phyloP scores from a whole-genome alignment of 1,140 invertebrate species.

The Armadillidium nasatum region DNA sequence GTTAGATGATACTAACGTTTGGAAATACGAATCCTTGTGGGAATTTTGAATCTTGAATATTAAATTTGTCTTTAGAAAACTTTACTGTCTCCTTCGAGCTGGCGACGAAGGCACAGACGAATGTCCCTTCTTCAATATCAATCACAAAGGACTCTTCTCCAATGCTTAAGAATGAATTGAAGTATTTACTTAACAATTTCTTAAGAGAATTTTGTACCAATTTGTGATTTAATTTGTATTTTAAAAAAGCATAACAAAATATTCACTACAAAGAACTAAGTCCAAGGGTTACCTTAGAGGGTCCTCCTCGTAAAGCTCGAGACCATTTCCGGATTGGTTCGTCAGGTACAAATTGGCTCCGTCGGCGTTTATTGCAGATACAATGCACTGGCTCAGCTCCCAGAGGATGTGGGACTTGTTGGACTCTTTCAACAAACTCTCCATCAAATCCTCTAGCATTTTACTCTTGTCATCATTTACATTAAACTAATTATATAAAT shows the following conservation, averaged over 20 bases:
- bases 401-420: slow-evolving; percentile 58
- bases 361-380: slow-evolving; percentile 58
- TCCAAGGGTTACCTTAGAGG: too few relatives aligned
- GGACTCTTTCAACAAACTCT: slow-evolving; percentile 54
- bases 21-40: slow-evolving; percentile 50
- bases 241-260: too few relatives aligned
- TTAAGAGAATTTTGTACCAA: too few relatives aligned
- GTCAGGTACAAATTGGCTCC: slow-evolving; percentile 56
- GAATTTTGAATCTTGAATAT: slow-evolving; percentile 51
- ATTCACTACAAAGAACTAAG: too few relatives aligned
- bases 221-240: too few relatives aligned
- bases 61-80: slow-evolving; percentile 46
- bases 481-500: slow-evolving; percentile 51
- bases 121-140: slow-evolving; percentile 45
- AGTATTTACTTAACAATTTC: too few relatives aligned
- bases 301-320: slow-evolving; percentile 49
- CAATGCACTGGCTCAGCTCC: slow-evolving; percentile 60
- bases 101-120: slow-evolving; percentile 56
- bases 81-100: slow-evolving; percentile 52
- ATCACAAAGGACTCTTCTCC: too few relatives aligned
- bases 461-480: slow-evolving; percentile 61
- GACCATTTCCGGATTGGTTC: slow-evolving; percentile 48
- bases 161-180: too few relatives aligned
- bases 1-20: slow-evolving; percentile 32
- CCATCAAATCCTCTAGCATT: slow-evolving; percentile 59